A percentile compares a stretch with the other conserved stretches of the same genome.
phyloP scores from a whole-genome alignment of 2,797 vertebrate species.

The Acanthis flammea region DNA sequence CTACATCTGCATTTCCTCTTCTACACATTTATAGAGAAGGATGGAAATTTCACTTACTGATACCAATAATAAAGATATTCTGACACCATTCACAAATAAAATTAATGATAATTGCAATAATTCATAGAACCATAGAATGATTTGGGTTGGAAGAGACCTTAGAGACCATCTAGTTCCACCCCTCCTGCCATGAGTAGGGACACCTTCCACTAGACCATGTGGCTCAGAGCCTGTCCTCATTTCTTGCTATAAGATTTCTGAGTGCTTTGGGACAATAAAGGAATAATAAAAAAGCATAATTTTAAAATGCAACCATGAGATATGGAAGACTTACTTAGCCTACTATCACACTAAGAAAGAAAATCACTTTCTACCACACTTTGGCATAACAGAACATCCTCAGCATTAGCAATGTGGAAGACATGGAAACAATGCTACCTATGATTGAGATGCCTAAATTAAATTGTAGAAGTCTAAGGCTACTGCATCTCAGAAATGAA shows the following conservation, averaged over 20 bases:
- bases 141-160: neutral
- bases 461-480: neutral
- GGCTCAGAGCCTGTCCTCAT: neutral
- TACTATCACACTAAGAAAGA: neutral
- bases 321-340: neutral
- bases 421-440: neutral
- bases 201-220: neutral
- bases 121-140: neutral
- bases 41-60: neutral
- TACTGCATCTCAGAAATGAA: neutral
- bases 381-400: neutral
- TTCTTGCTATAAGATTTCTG: neutral
- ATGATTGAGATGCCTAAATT: neutral
- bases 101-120: neutral
- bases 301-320: neutral
- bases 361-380: neutral
- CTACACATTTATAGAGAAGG: neutral
- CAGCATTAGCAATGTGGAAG: neutral
- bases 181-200: neutral
- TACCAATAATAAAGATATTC: neutral
- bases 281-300: neutral
- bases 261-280: neutral
- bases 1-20: neutral
- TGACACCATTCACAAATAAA: neutral
- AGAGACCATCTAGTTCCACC: neutral